A percentile compares a stretch with the other conserved stretches of the same genome.
Conservation (phyloP, 2,113 vertebrate genomes). For the Petrocephalus zakoni region DNA sequence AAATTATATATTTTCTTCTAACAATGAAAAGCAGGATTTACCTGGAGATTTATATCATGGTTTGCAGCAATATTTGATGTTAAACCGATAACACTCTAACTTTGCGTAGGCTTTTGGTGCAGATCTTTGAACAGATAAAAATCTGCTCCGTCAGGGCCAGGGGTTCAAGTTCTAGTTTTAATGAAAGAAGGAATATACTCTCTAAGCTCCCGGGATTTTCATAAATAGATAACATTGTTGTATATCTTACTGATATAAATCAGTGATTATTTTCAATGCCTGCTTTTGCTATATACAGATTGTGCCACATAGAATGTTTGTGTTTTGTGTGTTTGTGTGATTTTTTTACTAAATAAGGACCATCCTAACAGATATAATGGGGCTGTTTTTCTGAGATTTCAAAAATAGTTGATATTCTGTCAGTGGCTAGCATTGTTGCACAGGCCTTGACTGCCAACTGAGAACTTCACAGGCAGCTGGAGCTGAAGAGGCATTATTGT, state of each 20-base stretch:
- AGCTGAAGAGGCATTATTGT: neutral
- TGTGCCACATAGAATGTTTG: neutral
- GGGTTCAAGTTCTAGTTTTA: too few relatives aligned
- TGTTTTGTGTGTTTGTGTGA: too few relatives aligned
- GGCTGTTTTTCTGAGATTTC: neutral
- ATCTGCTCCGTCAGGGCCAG: too few relatives aligned
- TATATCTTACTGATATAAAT: neutral
- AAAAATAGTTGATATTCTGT: neutral
- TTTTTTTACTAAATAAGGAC: neutral
- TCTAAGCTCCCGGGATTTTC: neutral
- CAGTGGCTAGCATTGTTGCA: neutral
- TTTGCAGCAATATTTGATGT: too few relatives aligned
- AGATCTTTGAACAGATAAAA: too few relatives aligned
- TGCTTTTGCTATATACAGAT: neutral
- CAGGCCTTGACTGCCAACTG: neutral
- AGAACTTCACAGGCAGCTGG: neutral
- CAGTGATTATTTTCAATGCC: neutral
- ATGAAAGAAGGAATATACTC: too few relatives aligned
- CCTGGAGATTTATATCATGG: too few relatives aligned
- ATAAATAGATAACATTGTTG: neutral
- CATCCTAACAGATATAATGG: neutral
- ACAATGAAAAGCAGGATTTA: too few relatives aligned
- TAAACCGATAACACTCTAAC: too few relatives aligned
- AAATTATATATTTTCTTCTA: too few relatives aligned
- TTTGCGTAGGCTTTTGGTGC: too few relatives aligned